phyloP scores from a whole-genome alignment of 1,140 invertebrate genomes.

The Arion vulgaris region DNA sequence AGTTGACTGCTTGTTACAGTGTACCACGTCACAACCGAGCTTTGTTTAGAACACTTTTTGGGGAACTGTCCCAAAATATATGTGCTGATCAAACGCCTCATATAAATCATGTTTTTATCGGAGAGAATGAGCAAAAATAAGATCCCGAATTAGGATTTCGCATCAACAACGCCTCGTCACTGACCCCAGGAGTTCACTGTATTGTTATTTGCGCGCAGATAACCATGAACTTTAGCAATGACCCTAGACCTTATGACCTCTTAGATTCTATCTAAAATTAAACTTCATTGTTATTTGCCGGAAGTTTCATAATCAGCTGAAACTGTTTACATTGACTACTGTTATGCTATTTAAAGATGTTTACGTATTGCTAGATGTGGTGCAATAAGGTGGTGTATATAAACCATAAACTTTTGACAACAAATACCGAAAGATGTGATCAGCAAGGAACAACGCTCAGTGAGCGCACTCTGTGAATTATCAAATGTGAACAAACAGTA shows the following conservation, averaged over 20 bases:
- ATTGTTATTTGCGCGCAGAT: not conserved
- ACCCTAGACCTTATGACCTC: not conserved
- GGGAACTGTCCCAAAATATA: not conserved
- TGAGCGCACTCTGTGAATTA: not conserved
- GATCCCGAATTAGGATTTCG: not conserved
- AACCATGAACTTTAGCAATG: not conserved
- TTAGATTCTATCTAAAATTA: not conserved
- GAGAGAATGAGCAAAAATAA: not conserved
- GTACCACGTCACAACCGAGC: not conserved
- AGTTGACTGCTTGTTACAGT: not conserved
- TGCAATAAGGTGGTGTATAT: not conserved
- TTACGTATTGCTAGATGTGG: not conserved
- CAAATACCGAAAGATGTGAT: not conserved
- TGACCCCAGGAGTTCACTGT: not conserved
- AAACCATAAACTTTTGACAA: not conserved
- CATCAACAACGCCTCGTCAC: not conserved
- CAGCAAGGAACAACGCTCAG: not conserved
- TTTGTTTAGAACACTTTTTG: not conserved
- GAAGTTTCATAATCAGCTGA: not conserved
- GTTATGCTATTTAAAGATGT: no score
- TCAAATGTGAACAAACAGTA: not conserved
- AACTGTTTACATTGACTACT: not conserved
- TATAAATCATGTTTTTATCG: not conserved
- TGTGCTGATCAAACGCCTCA: not conserved
- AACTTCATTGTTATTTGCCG: no score